Conservation (phyloP, 2,113 vertebrate genomes). For the Herpetotheres cachinnans region DNA sequence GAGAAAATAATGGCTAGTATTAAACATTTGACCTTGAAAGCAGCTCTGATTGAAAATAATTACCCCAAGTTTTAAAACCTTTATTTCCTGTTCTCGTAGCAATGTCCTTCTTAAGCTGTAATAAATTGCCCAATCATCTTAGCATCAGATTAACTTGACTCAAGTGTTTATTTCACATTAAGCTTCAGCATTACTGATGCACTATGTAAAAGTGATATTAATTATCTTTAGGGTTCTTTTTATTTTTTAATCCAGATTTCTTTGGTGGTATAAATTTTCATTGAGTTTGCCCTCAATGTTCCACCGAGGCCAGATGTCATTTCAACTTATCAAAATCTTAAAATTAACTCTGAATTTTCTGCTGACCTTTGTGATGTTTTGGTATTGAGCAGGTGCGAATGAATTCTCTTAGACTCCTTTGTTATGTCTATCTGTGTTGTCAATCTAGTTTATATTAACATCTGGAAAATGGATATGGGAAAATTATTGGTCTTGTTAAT, state of each 20-base stretch:
- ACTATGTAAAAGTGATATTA: conserved; percentile 55
- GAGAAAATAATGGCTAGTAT: conserved; percentile 74
- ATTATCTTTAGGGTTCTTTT: conserved; percentile 10
- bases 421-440: conserved; percentile 51
- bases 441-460: conserved; percentile 35
- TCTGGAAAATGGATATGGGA: conserved; percentile 44
- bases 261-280: conserved; percentile 22
- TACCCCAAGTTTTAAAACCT: conserved; percentile 68
- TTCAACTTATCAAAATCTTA: conserved; percentile 45
- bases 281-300: conserved; percentile 24
- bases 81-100: conserved; percentile 60
- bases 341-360: conserved; percentile 57
- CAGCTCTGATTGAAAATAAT: conserved; percentile 77
- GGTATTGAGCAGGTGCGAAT: conserved; percentile 43
- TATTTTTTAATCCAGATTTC: neutral
- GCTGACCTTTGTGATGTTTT: conserved; percentile 53
- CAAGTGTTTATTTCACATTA: conserved; percentile 72
- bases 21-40: conserved; percentile 77
- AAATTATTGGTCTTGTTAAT: conserved; percentile 58
- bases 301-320: conserved; percentile 4
- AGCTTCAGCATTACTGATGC: conserved; percentile 43
- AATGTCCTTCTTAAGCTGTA: conserved; percentile 59
- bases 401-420: conserved; percentile 37
- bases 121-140: conserved; percentile 69
- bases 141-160: conserved; percentile 66